Percentiles rank a stretch among this genome's conserved stretches.
These are phyloP conservation scores for Parus major DNA, from an alignment of 2,113 vertebrate species.

Conservation along the genomic window DNA sequence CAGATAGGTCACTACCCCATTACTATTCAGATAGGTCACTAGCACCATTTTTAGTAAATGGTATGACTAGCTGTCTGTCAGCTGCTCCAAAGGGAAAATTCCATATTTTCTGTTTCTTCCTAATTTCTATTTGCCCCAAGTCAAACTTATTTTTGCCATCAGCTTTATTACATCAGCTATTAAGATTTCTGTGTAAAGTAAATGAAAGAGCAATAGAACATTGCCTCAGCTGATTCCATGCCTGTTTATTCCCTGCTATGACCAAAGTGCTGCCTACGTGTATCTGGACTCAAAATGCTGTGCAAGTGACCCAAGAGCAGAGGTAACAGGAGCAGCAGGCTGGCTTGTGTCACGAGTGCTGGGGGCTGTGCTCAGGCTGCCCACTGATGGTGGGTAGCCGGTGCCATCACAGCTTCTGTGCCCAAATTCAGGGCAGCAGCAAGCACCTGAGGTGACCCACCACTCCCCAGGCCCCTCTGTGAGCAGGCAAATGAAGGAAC, in stretches of 20 bases:
- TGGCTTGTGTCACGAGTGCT: neutral
- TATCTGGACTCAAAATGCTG: neutral
- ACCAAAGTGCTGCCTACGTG: accelerated
- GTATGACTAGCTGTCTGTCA: neutral
- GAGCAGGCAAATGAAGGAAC: neutral
- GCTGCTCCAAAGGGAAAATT: neutral
- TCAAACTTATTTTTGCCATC: neutral
- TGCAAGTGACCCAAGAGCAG: accelerated
- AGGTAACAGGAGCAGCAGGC: neutral
- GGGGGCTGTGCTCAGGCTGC: neutral
- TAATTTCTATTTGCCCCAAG: neutral
- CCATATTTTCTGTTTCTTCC: neutral
- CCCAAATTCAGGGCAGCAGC: neutral
- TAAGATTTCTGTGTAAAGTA: neutral
- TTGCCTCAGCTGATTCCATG: neutral
- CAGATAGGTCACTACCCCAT: neutral
- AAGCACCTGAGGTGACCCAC: neutral
- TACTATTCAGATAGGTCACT: neutral
- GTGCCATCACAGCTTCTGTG: neutral
- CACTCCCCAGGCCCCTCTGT: neutral
- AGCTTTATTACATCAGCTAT: neutral
- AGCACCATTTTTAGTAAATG: neutral
- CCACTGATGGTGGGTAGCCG: neutral
- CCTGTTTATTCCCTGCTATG: neutral
- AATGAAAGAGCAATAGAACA: neutral